These are phyloP conservation scores for Dendrocincla fuliginosa DNA, from an alignment of 2,797 vertebrate species.

Conservation along the genomic window DNA sequence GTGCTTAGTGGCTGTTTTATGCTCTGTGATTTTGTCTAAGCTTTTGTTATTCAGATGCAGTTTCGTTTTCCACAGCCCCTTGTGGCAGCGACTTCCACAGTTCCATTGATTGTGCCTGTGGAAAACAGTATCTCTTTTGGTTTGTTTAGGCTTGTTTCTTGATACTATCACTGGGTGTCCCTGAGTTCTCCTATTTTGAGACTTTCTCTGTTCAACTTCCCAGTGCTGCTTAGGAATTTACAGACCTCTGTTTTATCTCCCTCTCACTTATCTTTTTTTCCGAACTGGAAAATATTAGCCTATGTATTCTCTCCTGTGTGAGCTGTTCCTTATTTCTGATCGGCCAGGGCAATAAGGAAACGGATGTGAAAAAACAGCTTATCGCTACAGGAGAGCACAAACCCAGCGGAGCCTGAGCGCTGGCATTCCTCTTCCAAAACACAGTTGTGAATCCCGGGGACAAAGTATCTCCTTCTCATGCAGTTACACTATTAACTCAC, in stretches of 20 bases:
- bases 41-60: background rate
- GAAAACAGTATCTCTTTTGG: background rate
- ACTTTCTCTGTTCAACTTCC: background rate
- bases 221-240: background rate
- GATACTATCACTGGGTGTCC: background rate
- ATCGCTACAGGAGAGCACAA: background rate
- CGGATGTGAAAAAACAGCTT: background rate
- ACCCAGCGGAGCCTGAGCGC: background rate
- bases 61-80: background rate
- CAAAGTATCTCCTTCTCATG: background rate
- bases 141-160: background rate
- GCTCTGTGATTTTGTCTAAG: background rate
- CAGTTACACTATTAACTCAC: background rate
- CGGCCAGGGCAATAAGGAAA: background rate
- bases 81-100: background rate
- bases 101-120: background rate
- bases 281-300: slow-evolving; percentile 4
- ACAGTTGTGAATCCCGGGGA: background rate
- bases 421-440: background rate
- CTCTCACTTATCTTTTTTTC: slow-evolving; percentile 11
- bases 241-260: background rate
- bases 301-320: background rate
- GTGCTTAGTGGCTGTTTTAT: background rate
- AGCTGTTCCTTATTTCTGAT: background rate
- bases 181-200: background rate